phyloP scores from a whole-genome alignment of 2,797 vertebrate genomes.

The Gymnoscopelus braueri region DNA sequence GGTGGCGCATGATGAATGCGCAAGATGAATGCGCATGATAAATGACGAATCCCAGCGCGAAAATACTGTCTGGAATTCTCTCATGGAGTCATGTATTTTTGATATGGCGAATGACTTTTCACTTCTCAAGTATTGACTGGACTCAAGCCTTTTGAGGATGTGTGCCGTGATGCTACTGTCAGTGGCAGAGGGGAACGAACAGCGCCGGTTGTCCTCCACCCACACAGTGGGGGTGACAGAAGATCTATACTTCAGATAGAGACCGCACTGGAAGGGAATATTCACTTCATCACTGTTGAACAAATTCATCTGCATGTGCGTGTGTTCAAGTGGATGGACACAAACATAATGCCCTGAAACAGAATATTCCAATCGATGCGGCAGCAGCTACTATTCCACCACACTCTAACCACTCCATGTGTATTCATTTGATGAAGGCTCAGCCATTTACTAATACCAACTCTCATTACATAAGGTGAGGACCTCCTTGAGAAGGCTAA shows the following conservation, averaged over 20 bases:
- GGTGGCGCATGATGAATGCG: no score
- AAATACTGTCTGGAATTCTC: no score
- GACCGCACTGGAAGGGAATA: conserved; percentile 30
- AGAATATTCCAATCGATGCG: conserved; percentile 27
- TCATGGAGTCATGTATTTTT: conserved; percentile 24
- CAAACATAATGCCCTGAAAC: not conserved
- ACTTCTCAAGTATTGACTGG: conserved; percentile 27
- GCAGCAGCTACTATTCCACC: conserved; percentile 16
- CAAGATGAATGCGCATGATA: no score
- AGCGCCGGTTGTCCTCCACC: conserved; percentile 44
- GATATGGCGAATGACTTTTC: conserved; percentile 28
- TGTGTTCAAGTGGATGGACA: conserved; percentile 8
- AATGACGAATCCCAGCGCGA: no score
- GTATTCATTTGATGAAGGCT: conserved; percentile 35
- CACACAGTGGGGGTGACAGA: conserved; percentile 48
- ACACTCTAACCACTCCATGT: conserved; percentile 18
- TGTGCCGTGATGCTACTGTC: conserved; percentile 1
- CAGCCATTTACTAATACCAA: conserved; percentile 20
- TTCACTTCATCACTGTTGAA: conserved; percentile 24
- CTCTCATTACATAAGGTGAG: conserved; percentile 30
- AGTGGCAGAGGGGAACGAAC: conserved; percentile 19
- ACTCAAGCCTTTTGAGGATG: conserved; percentile 30
- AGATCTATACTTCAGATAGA: conserved; percentile 50
- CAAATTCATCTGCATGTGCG: conserved; percentile 2
- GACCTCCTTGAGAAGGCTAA: conserved; percentile 14